Percentiles rank a stretch among this genome's conserved stretches.
These are phyloP conservation scores for Thaumetopoea pityocampa DNA, from an alignment of 1,140 invertebrate genomes.

Conservation along the genomic window DNA sequence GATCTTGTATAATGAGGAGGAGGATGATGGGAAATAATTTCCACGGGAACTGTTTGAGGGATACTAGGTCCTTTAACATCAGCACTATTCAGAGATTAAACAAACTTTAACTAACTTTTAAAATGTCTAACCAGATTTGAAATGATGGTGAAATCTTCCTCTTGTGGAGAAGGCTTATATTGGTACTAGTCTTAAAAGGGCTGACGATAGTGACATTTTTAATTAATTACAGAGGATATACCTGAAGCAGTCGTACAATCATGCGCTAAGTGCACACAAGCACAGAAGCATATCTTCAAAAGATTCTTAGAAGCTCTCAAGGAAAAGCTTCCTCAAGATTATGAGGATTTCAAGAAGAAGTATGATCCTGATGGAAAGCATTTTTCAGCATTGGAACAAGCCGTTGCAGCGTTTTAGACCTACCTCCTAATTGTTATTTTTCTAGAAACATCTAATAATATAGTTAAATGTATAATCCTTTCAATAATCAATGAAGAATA, in stretches of 20 bases:
- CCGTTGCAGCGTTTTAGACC: slow-evolving; percentile 26
- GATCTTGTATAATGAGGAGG: too few species aligned
- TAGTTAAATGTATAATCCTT: too few species aligned
- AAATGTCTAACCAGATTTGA: too few species aligned
- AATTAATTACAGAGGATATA: slow-evolving; percentile 59
- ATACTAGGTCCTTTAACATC: too few species aligned
- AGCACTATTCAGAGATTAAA: too few species aligned
- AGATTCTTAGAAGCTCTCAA: slow-evolving; percentile 76
- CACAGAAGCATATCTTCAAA: slow-evolving; percentile 80
- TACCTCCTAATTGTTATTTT: not conserved
- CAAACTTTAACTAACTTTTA: too few species aligned
- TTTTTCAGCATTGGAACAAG: slow-evolving; percentile 25
- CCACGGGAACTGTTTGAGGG: too few species aligned
- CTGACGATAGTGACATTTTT: not conserved
- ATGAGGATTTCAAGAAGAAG: slow-evolving; percentile 76
- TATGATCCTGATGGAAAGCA: slow-evolving; percentile 75
- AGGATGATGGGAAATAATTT: too few species aligned
- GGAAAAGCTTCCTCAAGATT: slow-evolving; percentile 74
- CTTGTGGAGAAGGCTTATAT: not conserved
- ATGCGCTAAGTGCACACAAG: slow-evolving; percentile 81
- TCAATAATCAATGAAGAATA: too few species aligned
- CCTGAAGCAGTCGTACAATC: slow-evolving; percentile 80
- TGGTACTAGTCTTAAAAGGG: not conserved
- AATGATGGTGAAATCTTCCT: slow-evolving; percentile 4
- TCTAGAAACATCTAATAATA: not conserved